phyloP scores from a whole-genome alignment of 2,888 invertebrate species.

The Cerceris ruficornis region DNA sequence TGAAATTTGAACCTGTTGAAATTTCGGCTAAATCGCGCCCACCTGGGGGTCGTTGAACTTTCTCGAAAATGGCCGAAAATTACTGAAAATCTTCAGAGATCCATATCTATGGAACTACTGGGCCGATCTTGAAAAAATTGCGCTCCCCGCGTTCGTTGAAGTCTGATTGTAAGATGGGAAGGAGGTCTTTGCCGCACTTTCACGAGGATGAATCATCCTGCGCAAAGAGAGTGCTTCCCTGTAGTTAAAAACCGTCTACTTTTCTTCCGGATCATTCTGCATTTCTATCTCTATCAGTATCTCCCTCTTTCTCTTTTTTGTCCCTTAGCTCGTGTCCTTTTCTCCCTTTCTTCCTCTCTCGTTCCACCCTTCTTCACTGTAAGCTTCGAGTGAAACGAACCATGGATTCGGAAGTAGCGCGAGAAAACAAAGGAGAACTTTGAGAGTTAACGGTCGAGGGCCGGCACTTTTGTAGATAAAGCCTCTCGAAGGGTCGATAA shows the following conservation, averaged over 20 bases:
- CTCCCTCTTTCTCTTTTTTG: not conserved
- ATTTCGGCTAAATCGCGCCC: too few relatives aligned
- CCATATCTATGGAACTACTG: too few relatives aligned
- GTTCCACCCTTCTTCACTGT: too few relatives aligned
- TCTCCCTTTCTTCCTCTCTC: too few relatives aligned
- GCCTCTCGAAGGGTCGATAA: not conserved
- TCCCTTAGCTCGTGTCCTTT: too few relatives aligned
- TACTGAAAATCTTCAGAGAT: too few relatives aligned
- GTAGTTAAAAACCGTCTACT: constrained; percentile 17
- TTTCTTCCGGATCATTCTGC: not conserved
- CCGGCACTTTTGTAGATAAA: not conserved
- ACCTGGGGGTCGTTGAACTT: too few relatives aligned
- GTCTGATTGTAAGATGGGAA: constrained; percentile 23
- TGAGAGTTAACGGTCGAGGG: not conserved
- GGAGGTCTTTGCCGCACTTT: constrained; percentile 6
- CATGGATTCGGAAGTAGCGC: not conserved
- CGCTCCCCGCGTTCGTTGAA: too few relatives aligned
- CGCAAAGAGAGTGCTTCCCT: constrained; percentile 27
- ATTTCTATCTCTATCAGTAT: too few relatives aligned
- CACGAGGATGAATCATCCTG: constrained; percentile 48
- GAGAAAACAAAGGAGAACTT: not conserved
- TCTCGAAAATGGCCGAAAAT: too few relatives aligned
- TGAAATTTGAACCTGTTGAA: too few relatives aligned
- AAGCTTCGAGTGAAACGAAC: not conserved
- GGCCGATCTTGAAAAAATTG: too few relatives aligned